phyloP scores from a whole-genome alignment of 2,888 invertebrate species.

The Acronicta aceris region DNA sequence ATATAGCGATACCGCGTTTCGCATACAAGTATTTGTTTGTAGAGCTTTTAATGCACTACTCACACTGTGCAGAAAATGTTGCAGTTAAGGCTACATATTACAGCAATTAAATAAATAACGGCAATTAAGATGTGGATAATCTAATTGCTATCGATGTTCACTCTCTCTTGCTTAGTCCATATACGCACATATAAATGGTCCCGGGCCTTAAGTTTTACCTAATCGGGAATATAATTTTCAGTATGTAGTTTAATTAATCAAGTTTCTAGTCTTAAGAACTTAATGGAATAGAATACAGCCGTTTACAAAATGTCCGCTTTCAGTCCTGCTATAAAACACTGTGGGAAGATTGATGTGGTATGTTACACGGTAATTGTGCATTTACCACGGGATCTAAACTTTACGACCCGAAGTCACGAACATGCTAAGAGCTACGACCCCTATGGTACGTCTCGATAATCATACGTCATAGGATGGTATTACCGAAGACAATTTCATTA shows the following conservation, averaged over 20 bases:
- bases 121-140: slow-evolving; percentile 52
- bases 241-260: slow-evolving; percentile 38
- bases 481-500: slow-evolving; percentile 58
- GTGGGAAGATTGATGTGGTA: slow-evolving; percentile 52
- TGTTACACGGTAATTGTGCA: slow-evolving; percentile 59
- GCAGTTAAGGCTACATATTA: slow-evolving; percentile 51
- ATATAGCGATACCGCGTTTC: slow-evolving; percentile 56
- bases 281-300: slow-evolving; percentile 18
- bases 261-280: slow-evolving; percentile 30
- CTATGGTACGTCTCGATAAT: slow-evolving; percentile 44
- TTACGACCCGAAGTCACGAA: slow-evolving; percentile 56
- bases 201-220: slow-evolving; percentile 25
- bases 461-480: slow-evolving; percentile 45
- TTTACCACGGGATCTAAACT: slow-evolving; percentile 55
- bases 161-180: slow-evolving; percentile 40
- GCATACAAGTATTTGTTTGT: slow-evolving; percentile 57
- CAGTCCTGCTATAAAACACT: slow-evolving; percentile 40
- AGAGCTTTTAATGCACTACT: slow-evolving; percentile 53
- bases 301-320: slow-evolving; percentile 32
- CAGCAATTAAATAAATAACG: slow-evolving; percentile 58
- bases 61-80: slow-evolving; percentile 54
- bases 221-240: slow-evolving; percentile 45
- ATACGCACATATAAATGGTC: slow-evolving; percentile 49
- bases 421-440: slow-evolving; percentile 37
- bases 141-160: slow-evolving; percentile 48